Evolutionary conservation across 2,797 vertebrate genomes (phyloP).

Genomic region (Discoglossus pictus): DNA sequence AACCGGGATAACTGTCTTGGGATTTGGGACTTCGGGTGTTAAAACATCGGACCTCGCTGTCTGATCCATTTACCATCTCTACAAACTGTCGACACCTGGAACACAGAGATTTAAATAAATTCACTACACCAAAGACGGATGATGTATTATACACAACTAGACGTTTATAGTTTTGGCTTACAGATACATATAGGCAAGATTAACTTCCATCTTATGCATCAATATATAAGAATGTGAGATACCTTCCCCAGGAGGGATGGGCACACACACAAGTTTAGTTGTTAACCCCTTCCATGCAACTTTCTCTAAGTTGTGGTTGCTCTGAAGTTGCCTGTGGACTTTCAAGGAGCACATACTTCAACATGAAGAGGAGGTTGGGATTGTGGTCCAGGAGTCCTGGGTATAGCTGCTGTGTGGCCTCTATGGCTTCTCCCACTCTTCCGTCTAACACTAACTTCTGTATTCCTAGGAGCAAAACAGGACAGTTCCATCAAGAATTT

Average conservation of each 20-base stretch:
- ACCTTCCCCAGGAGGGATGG: too few relatives aligned
- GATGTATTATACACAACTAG: too few relatives aligned
- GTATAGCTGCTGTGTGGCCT: slow-evolving; percentile 92
- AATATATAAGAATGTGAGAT: too few relatives aligned
- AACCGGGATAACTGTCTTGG: slow-evolving; percentile 94
- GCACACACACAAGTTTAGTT: too few relatives aligned
- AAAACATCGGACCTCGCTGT: slow-evolving; percentile 94
- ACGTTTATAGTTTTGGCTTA: too few relatives aligned
- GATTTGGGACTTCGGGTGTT: slow-evolving; percentile 88
- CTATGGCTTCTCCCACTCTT: slow-evolving; percentile 93
- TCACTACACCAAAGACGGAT: too few relatives aligned
- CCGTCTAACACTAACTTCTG: slow-evolving; percentile 96
- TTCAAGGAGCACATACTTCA: slow-evolving; percentile 97
- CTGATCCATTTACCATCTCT: slow-evolving; percentile 98
- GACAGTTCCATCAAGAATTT: not conserved
- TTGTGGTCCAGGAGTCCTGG: slow-evolving; percentile 94
- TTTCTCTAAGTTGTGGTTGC: too few relatives aligned
- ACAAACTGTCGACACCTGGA: slow-evolving; percentile 95
- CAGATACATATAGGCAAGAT: too few relatives aligned
- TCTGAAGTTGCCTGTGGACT: too few relatives aligned
- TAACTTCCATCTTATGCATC: too few relatives aligned
- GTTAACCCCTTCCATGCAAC: too few relatives aligned
- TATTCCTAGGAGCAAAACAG: slow-evolving; percentile 80
- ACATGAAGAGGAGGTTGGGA: slow-evolving; percentile 96
- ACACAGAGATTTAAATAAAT: too few relatives aligned